Percentiles rank a stretch among this genome's conserved stretches.
Evolutionary conservation across 2,113 vertebrate species (phyloP).

Genomic region (Misgurnus anguillicaudatus): DNA sequence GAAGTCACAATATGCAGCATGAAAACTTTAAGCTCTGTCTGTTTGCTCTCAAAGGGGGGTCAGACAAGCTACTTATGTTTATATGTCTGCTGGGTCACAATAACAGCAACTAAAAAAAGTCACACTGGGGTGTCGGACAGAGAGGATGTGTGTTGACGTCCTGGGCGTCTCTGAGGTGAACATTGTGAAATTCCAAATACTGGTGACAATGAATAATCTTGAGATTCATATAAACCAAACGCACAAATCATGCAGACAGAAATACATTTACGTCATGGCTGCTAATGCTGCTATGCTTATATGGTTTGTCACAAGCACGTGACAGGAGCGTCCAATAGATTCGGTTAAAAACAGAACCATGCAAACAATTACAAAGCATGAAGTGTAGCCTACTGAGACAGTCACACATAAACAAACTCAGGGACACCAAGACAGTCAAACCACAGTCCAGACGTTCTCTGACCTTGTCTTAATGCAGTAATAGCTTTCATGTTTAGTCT

Average conservation of each 20-base stretch:
- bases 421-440: constrained; percentile 26
- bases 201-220: constrained; percentile 54
- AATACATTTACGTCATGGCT: constrained; percentile 7
- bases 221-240: constrained; percentile 44
- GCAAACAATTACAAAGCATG: constrained; percentile 39
- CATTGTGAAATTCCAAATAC: constrained; percentile 62
- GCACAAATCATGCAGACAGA: constrained; percentile 34
- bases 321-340: constrained; percentile 9
- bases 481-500: constrained; percentile 48
- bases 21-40: constrained; percentile 17
- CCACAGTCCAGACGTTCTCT: constrained; percentile 26
- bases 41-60: constrained; percentile 26
- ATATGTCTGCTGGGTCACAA: constrained; percentile 23
- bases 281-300: constrained; percentile 10
- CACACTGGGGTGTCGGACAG: constrained; percentile 12
- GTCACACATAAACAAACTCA: constrained; percentile 49
- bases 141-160: not conserved
- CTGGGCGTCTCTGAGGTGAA: not conserved
- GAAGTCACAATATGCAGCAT: constrained; percentile 12
- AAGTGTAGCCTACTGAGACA: constrained; percentile 29
- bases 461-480: constrained; percentile 45
- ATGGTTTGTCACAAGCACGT: constrained; percentile 19
- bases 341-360: constrained; percentile 19
- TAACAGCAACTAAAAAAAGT: constrained; percentile 25
- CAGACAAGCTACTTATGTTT: constrained; percentile 33